Conservation (phyloP, 2,113 vertebrate genomes). For the Nestor notabilis region DNA sequence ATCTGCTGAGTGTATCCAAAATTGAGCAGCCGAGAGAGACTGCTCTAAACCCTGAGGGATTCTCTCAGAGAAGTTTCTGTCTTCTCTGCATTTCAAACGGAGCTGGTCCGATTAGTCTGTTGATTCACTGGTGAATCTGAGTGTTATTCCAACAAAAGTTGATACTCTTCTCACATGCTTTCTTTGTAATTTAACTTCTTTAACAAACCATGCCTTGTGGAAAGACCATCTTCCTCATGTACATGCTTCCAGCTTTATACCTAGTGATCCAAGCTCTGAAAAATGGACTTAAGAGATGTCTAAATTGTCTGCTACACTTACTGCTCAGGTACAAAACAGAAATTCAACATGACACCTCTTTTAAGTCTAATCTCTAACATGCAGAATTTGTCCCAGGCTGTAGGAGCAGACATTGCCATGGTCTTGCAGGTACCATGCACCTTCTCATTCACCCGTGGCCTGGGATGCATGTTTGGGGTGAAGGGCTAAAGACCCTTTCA, state of each 20-base stretch:
- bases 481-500: background rate
- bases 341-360: background rate
- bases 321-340: background rate
- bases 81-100: conserved; percentile 44
- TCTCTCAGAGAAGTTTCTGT: conserved; percentile 22
- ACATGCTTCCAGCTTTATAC: background rate
- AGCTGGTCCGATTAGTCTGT: conserved; percentile 52
- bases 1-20: conserved; percentile 23
- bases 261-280: background rate
- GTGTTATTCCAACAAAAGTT: conserved; percentile 43
- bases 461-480: rapidly evolving
- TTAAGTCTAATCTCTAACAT: background rate
- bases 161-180: conserved; percentile 32
- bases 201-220: conserved; percentile 16
- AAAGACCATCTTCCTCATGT: background rate
- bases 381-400: background rate
- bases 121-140: conserved; percentile 46
- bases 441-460: background rate
- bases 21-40: conserved; percentile 29
- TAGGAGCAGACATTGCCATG: background rate
- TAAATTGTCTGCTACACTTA: background rate
- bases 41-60: conserved; percentile 32
- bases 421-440: background rate
- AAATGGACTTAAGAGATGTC: background rate
- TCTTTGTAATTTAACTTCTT: conserved; percentile 32